phyloP scores from a whole-genome alignment of 1,140 invertebrate genomes.

The Kradibia gibbosae region DNA sequence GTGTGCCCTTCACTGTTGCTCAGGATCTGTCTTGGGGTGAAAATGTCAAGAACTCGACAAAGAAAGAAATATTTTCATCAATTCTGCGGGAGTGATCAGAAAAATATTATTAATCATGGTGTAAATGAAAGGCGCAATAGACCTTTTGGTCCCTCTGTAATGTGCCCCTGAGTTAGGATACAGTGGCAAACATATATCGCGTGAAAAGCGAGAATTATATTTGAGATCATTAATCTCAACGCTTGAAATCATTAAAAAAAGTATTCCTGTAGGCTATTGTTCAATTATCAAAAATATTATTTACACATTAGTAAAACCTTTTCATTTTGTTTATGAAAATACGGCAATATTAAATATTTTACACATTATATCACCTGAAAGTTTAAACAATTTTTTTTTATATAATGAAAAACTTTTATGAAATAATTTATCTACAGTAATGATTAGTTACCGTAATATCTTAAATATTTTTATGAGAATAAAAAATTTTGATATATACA shows the following conservation, averaged over 20 bases:
- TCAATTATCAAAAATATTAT: slow-evolving; percentile 15
- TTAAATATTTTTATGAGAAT: too few relatives aligned
- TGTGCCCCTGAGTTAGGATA: neutral
- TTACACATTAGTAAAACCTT: neutral
- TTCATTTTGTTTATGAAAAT: neutral
- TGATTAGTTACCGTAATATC: too few relatives aligned
- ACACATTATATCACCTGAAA: too few relatives aligned
- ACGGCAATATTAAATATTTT: too few relatives aligned
- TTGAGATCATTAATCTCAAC: slow-evolving; percentile 25
- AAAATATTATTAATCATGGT: slow-evolving; percentile 38
- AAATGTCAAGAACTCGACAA: slow-evolving; percentile 50
- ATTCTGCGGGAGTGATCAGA: neutral
- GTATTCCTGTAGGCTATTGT: neutral
- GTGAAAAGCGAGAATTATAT: neutral
- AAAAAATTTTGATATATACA: too few relatives aligned
- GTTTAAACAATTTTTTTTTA: too few relatives aligned
- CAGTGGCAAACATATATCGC: neutral
- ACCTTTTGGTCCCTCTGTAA: neutral
- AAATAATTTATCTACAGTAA: too few relatives aligned
- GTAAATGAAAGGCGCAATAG: slow-evolving; percentile 42
- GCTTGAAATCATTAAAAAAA: slow-evolving; percentile 32
- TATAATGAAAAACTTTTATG: too few relatives aligned
- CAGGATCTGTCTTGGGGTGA: slow-evolving; percentile 53
- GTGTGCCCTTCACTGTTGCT: slow-evolving; percentile 55
- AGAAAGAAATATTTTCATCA: slow-evolving; percentile 25